These are phyloP conservation scores for Erethizon dorsatum DNA, from an alignment of 2,797 vertebrate species.

Conservation along the genomic window DNA sequence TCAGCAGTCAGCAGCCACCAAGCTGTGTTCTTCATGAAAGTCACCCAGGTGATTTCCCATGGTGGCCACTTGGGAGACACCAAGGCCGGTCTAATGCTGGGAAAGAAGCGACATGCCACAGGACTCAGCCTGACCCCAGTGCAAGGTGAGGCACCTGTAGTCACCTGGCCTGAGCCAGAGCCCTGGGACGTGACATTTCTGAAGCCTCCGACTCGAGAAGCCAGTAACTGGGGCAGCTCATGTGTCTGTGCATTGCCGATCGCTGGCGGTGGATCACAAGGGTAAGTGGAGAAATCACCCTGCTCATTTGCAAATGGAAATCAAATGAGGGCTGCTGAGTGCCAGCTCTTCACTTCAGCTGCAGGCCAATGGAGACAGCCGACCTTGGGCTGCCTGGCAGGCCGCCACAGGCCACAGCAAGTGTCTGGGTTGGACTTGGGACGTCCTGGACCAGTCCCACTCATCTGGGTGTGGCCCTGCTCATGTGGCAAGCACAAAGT, in stretches of 20 bases:
- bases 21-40: accelerated
- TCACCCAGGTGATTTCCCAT: neutral
- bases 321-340: slow-evolving; percentile 89
- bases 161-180: slow-evolving; percentile 13
- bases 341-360: slow-evolving; percentile 88
- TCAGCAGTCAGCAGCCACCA: neutral
- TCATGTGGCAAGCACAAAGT: slow-evolving; percentile 80
- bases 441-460: slow-evolving; percentile 11
- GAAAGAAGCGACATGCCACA: accelerated
- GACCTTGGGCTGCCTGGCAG: slow-evolving; percentile 82
- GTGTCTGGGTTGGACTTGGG: slow-evolving; percentile 46
- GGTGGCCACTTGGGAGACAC: neutral
- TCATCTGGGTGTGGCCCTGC: slow-evolving; percentile 76
- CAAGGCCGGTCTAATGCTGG: accelerated
- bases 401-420: neutral
- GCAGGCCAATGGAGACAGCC: slow-evolving; percentile 83
- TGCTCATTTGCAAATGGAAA: slow-evolving; percentile 92
- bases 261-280: slow-evolving; percentile 87
- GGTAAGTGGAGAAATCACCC: slow-evolving; percentile 89
- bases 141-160: neutral
- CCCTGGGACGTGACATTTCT: neutral
- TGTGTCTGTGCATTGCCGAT: slow-evolving; percentile 77
- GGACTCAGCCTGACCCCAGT: neutral
- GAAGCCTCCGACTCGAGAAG: neutral
- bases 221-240: slow-evolving; percentile 76